Evolutionary conservation across 2,113 vertebrate genomes (phyloP).

Genomic region (Melanerpes aurifrons): DNA sequence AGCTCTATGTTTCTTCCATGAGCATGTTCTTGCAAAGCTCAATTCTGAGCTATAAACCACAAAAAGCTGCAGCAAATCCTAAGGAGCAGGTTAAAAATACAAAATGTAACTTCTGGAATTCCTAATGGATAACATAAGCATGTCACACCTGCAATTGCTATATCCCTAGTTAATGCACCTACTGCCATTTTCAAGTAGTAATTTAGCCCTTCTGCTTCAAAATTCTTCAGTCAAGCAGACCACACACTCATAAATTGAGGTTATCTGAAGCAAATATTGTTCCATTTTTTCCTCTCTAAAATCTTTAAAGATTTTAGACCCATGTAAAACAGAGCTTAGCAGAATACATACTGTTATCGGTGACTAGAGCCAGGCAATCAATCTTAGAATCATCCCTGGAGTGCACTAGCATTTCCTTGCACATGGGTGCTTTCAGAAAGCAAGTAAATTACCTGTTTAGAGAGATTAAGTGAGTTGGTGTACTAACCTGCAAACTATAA

Average conservation of each 20-base stretch:
- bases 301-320: background rate
- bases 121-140: background rate
- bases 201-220: background rate
- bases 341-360: background rate
- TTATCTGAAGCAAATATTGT: background rate
- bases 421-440: conserved; percentile 67
- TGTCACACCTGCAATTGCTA: background rate
- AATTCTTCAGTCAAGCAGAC: background rate
- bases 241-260: background rate
- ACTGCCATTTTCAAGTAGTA: background rate
- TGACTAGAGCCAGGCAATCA: conserved; percentile 50
- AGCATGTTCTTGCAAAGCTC: background rate
- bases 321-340: conserved; percentile 10
- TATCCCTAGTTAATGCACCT: background rate
- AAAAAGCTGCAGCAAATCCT: background rate
- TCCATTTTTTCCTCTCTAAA: background rate
- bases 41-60: background rate
- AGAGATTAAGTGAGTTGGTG: conserved; percentile 58
- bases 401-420: conserved; percentile 61
- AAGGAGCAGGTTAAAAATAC: background rate
- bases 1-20: background rate
- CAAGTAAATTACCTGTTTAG: conserved; percentile 69
- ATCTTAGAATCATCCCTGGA: conserved; percentile 66
- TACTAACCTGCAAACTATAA: conserved; percentile 55
- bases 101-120: background rate